A percentile compares a stretch with the other conserved stretches of the same genome.
These are phyloP conservation scores for Balanococcus diminutus DNA, from an alignment of 2,888 invertebrate genomes.

Conservation along the genomic window DNA sequence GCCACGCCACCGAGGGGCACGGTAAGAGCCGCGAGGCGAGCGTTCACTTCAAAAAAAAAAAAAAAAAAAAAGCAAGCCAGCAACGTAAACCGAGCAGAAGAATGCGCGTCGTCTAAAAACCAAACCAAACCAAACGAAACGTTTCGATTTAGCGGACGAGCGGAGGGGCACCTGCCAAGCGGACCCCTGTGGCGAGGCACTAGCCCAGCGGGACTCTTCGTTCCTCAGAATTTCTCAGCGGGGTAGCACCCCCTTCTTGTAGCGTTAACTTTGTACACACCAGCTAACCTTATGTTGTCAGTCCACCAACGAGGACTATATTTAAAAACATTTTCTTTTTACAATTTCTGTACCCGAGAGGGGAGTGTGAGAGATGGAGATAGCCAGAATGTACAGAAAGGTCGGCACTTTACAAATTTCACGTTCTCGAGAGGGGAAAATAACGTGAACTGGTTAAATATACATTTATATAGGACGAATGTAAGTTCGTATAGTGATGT, in stretches of 20 bases:
- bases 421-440: not conserved
- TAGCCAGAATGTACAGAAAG: not conserved
- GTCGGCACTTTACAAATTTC: not conserved
- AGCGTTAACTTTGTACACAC: conserved; percentile 43
- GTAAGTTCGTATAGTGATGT: no score
- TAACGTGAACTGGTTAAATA: not conserved
- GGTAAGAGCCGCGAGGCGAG: not conserved
- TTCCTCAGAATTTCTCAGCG: conserved; percentile 55
- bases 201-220: conserved; percentile 53
- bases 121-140: no score
- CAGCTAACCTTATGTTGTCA: conserved; percentile 40
- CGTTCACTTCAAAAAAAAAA: conserved; percentile 3
- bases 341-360: not conserved
- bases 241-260: conserved; percentile 47
- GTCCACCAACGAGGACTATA: conserved; percentile 40
- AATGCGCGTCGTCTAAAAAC: conserved; percentile 52
- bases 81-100: conserved; percentile 48
- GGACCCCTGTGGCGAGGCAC: conserved; percentile 53
- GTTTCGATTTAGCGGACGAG: conserved; percentile 46
- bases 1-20: not conserved
- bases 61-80: no score
- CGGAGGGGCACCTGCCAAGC: conserved; percentile 53
- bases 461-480: not conserved
- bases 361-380: not conserved
- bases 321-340: conserved; percentile 38